These are phyloP conservation scores for Vombatus ursinus DNA, from an alignment of 2,113 vertebrate genomes.

Conservation along the genomic window DNA sequence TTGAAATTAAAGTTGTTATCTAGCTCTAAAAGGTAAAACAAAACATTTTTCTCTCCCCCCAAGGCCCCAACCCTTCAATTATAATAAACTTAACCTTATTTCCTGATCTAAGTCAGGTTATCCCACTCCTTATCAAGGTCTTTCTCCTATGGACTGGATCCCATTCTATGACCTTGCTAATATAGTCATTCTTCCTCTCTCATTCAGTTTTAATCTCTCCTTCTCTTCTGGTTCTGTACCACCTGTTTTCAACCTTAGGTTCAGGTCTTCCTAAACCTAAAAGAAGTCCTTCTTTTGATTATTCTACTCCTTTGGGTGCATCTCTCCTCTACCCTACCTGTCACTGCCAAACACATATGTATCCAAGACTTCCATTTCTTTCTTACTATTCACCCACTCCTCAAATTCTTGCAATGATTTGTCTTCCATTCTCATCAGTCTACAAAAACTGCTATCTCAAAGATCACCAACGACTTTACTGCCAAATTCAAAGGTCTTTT, in stretches of 20 bases:
- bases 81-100: neutral
- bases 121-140: neutral
- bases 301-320: neutral
- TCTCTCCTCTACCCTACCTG: neutral
- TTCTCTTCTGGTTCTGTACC: neutral
- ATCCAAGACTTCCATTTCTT: neutral
- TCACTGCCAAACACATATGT: neutral
- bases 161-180: neutral
- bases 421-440: neutral
- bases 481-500: neutral
- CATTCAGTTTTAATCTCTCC: neutral
- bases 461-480: neutral
- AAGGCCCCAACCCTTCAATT: neutral
- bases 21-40: neutral
- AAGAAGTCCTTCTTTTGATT: neutral
- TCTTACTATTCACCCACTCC: neutral
- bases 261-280: neutral
- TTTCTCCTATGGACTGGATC: neutral
- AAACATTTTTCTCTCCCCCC: neutral
- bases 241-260: neutral
- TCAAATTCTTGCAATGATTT: neutral
- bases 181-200: neutral
- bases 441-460: neutral
- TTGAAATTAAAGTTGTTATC: neutral
- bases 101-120: neutral